Conservation (phyloP, 2,888 invertebrate species). For the Ornithoptera priamus region DNA sequence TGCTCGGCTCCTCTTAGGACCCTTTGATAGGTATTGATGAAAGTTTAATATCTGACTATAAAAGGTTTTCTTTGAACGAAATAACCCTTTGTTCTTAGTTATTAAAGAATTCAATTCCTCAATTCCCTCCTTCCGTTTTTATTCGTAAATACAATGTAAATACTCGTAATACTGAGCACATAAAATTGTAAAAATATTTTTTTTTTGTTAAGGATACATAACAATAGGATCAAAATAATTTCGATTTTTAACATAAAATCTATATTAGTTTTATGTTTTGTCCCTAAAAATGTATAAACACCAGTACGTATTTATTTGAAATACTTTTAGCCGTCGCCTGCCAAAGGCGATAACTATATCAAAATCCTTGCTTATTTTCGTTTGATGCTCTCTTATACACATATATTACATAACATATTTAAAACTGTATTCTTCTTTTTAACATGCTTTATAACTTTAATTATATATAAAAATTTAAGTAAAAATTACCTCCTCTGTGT, state of each 20-base stretch:
- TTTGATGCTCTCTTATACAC: neutral
- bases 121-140: neutral
- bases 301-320: too few species aligned
- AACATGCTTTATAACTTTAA: neutral
- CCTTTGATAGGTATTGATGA: neutral
- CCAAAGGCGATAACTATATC: neutral
- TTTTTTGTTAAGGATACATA: too few species aligned
- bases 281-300: too few species aligned
- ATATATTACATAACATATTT: neutral
- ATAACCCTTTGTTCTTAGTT: neutral
- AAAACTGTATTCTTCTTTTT: neutral
- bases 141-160: too few species aligned
- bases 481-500: neutral
- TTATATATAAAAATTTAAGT: too few species aligned
- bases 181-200: too few species aligned
- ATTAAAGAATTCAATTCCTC: neutral
- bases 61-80: slow-evolving; percentile 1
- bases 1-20: neutral
- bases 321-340: neutral
- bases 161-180: too few species aligned
- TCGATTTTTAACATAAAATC: too few species aligned
- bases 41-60: slow-evolving; percentile 1
- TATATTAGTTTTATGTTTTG: neutral
- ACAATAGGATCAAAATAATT: too few species aligned
- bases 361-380: neutral